These are phyloP conservation scores for Cotesia congregata DNA, from an alignment of 2,888 invertebrate species.

Conservation along the genomic window DNA sequence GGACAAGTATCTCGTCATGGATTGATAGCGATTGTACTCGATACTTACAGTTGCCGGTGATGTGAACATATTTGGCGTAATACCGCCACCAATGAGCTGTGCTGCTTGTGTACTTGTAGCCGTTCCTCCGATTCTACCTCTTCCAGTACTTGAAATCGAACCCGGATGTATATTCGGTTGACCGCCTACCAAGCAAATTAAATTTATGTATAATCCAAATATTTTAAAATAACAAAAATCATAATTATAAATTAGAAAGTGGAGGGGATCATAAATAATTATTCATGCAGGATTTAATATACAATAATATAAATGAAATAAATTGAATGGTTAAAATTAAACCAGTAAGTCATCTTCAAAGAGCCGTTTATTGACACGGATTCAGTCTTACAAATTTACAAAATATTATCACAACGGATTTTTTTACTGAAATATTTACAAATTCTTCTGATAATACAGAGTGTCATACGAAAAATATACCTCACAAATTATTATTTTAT, in stretches of 20 bases:
- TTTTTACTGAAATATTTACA: constrained; percentile 50
- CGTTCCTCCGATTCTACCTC: constrained; percentile 74
- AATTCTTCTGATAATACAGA: constrained; percentile 44
- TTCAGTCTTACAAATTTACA: constrained; percentile 56
- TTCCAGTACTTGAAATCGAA: constrained; percentile 76
- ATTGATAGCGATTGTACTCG: constrained; percentile 21
- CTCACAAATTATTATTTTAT: too few species aligned
- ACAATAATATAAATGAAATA: constrained; percentile 37
- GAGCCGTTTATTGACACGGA: constrained; percentile 57
- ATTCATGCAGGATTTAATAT: constrained; percentile 15
- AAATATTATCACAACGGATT: constrained; percentile 51
- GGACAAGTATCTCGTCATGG: constrained; percentile 30
- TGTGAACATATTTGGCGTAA: constrained; percentile 78
- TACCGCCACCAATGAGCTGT: constrained; percentile 79
- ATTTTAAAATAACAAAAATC: not conserved
- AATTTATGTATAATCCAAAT: constrained; percentile 35
- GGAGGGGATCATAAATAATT: not conserved
- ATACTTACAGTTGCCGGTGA: constrained; percentile 69
- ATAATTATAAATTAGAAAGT: not conserved
- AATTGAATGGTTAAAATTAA: constrained; percentile 31
- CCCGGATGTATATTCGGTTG: constrained; percentile 78
- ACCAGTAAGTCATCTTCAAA: constrained; percentile 44
- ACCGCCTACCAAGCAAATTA: constrained; percentile 63
- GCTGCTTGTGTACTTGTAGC: constrained; percentile 77
- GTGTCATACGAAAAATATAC: constrained; percentile 21